Evolutionary conservation across 2,113 vertebrate species (phyloP).

Genomic region (Emberiza fucata): DNA sequence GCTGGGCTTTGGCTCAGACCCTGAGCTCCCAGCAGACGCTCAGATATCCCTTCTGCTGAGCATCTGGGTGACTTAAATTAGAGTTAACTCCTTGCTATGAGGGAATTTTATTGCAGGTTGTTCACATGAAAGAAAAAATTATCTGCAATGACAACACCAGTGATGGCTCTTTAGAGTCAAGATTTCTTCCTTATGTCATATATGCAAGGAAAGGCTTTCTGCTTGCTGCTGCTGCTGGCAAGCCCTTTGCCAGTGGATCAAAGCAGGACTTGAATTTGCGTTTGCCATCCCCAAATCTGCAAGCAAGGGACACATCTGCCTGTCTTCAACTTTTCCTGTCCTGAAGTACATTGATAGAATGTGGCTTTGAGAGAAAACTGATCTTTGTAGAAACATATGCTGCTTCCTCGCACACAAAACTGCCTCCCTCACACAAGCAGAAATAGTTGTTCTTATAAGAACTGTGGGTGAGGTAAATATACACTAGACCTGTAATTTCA

Average conservation of each 20-base stretch:
- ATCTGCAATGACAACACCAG: neutral
- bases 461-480: neutral
- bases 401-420: neutral
- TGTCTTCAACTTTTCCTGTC: neutral
- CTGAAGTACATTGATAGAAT: neutral
- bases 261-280: neutral
- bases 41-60: neutral
- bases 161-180: neutral
- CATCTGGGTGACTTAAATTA: neutral
- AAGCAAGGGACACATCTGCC: neutral
- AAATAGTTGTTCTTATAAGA: neutral
- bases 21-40: neutral
- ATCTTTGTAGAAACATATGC: fast-evolving
- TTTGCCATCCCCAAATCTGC: neutral
- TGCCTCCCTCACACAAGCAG: neutral
- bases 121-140: neutral
- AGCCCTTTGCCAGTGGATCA: neutral
- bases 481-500: neutral
- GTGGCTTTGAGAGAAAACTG: neutral
- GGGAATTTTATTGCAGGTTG: neutral
- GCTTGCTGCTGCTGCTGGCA: neutral
- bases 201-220: neutral
- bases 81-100: neutral
- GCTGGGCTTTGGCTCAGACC: neutral
- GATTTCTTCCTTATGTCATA: neutral